Evolutionary conservation across 2,888 invertebrate species (phyloP).

Genomic region (Drosophila mercatorum): DNA sequence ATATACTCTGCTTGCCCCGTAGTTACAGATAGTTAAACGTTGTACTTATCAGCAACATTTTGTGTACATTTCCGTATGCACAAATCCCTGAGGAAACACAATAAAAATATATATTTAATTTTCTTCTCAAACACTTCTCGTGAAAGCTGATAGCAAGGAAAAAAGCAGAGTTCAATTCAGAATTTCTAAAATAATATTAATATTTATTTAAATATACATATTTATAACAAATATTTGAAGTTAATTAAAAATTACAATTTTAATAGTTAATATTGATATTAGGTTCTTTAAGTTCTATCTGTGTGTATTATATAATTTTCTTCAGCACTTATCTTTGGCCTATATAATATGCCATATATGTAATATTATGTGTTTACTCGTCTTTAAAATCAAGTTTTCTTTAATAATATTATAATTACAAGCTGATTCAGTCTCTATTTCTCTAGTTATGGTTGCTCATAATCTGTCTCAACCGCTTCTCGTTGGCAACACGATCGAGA

Average conservation of each 20-base stretch:
- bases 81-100: slow-evolving; percentile 14
- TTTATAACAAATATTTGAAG: too few species aligned
- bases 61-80: not conserved
- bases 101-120: not conserved
- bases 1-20: not conserved
- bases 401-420: not conserved
- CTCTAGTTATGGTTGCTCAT: not conserved
- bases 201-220: too few species aligned
- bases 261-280: not conserved
- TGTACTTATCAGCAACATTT: not conserved
- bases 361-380: not conserved
- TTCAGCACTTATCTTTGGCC: not conserved
- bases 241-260: too few species aligned
- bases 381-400: slow-evolving; percentile 1
- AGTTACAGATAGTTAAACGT: not conserved
- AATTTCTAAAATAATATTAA: not conserved
- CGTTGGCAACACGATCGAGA: too few species aligned
- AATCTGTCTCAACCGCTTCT: slow-evolving; percentile 1
- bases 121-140: not conserved
- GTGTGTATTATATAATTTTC: not conserved
- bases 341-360: not conserved
- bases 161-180: not conserved
- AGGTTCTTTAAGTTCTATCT: not conserved
- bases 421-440: not conserved
- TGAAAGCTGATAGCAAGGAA: slow-evolving; percentile 1